Evolutionary conservation across 2,888 invertebrate species (phyloP).

Genomic region (Plagodis pulveraria): DNA sequence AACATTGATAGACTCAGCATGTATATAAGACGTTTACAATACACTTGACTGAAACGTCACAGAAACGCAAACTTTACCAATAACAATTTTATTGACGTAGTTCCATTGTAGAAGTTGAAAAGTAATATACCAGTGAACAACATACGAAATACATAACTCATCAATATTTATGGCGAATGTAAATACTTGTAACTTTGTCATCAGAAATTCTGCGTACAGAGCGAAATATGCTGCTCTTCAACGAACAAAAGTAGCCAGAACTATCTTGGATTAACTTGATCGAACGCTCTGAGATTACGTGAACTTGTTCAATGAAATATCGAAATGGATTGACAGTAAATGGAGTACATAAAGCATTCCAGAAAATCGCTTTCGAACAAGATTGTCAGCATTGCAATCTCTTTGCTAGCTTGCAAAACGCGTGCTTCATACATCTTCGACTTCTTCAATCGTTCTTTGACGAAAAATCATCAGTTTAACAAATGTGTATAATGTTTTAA

Average conservation of each 20-base stretch:
- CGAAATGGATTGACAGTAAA: slow-evolving; percentile 23
- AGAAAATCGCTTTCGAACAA: slow-evolving; percentile 19
- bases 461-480: too few relatives aligned
- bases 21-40: too few relatives aligned
- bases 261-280: slow-evolving; percentile 28
- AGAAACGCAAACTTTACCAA: neutral
- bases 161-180: slow-evolving; percentile 1
- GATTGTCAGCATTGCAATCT: slow-evolving; percentile 17
- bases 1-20: too few relatives aligned
- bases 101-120: neutral
- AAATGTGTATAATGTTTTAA: too few relatives aligned
- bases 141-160: slow-evolving; percentile 2
- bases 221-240: neutral
- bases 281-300: slow-evolving; percentile 12
- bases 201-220: neutral
- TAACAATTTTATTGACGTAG: slow-evolving; percentile 2
- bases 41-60: too few relatives aligned
- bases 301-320: slow-evolving; percentile 21
- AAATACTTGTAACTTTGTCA: neutral
- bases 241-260: neutral
- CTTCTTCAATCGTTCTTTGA: too few relatives aligned
- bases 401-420: slow-evolving; percentile 18
- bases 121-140: neutral
- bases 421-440: neutral
- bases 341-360: slow-evolving; percentile 20